Evolutionary conservation across 2,888 invertebrate species (phyloP).

Genomic region (Amiota communis): DNA sequence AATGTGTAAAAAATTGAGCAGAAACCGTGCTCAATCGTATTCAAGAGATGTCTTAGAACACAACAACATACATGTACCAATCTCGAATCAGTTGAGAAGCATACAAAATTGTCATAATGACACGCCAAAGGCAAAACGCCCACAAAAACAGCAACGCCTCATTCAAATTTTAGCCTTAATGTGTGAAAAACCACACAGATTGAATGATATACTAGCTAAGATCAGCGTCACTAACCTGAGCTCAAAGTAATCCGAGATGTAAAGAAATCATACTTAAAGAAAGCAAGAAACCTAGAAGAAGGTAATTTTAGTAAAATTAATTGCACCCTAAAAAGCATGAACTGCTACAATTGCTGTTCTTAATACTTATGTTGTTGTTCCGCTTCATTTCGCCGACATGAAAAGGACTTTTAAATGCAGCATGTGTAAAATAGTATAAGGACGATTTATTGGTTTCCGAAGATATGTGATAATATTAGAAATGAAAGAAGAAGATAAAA

Average conservation of each 20-base stretch:
- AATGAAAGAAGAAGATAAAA: background rate
- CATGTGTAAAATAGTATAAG: background rate
- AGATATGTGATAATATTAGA: background rate
- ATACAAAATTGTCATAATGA: slow-evolving; percentile 62
- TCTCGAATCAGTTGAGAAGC: slow-evolving; percentile 53
- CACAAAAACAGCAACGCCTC: slow-evolving; percentile 36
- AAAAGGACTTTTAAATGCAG: background rate
- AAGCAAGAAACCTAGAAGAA: background rate
- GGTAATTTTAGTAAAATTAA: slow-evolving; percentile 70
- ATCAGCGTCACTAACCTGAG: background rate
- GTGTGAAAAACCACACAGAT: slow-evolving; percentile 62
- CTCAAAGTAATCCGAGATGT: slow-evolving; percentile 39
- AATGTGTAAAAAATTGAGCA: slow-evolving; percentile 61
- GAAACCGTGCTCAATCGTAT: slow-evolving; percentile 63
- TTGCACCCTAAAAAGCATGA: slow-evolving; percentile 53
- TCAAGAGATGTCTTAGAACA: background rate
- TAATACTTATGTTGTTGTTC: slow-evolving; percentile 24
- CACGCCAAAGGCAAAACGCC: slow-evolving; percentile 50
- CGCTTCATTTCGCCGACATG: slow-evolving; percentile 36
- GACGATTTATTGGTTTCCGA: background rate
- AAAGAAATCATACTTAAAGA: slow-evolving; percentile 21
- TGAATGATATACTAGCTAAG: slow-evolving; percentile 10
- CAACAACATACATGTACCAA: too few relatives aligned
- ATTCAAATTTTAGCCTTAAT: slow-evolving; percentile 42
- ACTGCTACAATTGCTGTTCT: slow-evolving; percentile 11